Evolutionary conservation across 2,888 invertebrate genomes (phyloP).

Genomic region (Ophioninae sp.): DNA sequence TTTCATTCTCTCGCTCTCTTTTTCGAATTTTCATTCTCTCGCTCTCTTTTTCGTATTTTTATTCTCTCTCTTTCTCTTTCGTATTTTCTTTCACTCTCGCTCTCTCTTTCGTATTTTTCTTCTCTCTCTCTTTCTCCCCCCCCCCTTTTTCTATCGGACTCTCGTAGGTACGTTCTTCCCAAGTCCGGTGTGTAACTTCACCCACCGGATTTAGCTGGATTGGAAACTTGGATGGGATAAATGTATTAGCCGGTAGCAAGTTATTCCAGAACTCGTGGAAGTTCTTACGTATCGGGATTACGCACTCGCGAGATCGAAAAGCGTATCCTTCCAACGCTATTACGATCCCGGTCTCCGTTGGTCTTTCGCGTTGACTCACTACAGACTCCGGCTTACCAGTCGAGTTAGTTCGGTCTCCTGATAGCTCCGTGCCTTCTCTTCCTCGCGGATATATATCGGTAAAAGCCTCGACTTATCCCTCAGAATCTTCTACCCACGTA

Average conservation of each 20-base stretch:
- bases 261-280: neutral
- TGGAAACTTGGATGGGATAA: neutral
- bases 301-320: slow-evolving; percentile 1
- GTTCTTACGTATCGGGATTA: neutral
- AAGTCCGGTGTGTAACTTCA: neutral
- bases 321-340: neutral
- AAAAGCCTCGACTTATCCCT: slow-evolving; percentile 20
- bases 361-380: neutral
- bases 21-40: too few species aligned
- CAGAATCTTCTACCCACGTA: slow-evolving; percentile 41
- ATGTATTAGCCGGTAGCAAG: slow-evolving; percentile 1
- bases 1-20: too few species aligned
- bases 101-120: neutral
- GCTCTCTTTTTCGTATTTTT: too few species aligned
- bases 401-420: slow-evolving; percentile 1
- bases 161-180: neutral
- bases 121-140: neutral
- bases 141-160: too few species aligned
- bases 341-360: neutral
- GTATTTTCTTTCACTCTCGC: too few species aligned
- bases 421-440: neutral
- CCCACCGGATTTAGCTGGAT: neutral
- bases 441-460: neutral
- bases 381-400: neutral
- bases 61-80: too few species aligned